Evolutionary conservation across 2,113 vertebrate species (phyloP).

Genomic region (Gyps fulvus): DNA sequence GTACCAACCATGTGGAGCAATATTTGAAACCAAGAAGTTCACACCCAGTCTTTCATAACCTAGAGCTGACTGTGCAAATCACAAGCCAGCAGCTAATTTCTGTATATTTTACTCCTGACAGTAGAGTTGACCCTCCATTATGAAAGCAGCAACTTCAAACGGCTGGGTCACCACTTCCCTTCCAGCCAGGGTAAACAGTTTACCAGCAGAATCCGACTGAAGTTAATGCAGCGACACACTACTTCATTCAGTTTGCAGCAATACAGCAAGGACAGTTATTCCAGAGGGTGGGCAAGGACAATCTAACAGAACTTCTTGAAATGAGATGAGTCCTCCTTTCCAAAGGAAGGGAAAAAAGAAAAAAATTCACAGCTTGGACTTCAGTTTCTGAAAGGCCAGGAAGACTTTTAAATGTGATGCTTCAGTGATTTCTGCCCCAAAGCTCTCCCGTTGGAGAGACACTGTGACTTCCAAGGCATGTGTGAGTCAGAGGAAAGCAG

Average conservation of each 20-base stretch:
- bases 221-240: background rate
- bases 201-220: background rate
- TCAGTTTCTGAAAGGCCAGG: background rate
- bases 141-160: background rate
- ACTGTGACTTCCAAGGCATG: background rate
- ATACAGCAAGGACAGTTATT: background rate
- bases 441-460: background rate
- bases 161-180: background rate
- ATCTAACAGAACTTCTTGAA: background rate
- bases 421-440: background rate
- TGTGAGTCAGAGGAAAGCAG: background rate
- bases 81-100: background rate
- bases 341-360: background rate
- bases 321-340: background rate
- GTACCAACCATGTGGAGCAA: background rate
- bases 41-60: background rate
- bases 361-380: background rate
- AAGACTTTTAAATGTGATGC: background rate
- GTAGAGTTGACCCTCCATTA: background rate
- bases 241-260: rapidly evolving
- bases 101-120: background rate
- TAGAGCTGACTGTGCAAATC: background rate
- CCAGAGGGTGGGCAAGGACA: background rate
- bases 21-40: background rate
- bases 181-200: background rate